Conservation (phyloP, 92 coral and sea anemone species). For the Muricea muricata region DNA sequence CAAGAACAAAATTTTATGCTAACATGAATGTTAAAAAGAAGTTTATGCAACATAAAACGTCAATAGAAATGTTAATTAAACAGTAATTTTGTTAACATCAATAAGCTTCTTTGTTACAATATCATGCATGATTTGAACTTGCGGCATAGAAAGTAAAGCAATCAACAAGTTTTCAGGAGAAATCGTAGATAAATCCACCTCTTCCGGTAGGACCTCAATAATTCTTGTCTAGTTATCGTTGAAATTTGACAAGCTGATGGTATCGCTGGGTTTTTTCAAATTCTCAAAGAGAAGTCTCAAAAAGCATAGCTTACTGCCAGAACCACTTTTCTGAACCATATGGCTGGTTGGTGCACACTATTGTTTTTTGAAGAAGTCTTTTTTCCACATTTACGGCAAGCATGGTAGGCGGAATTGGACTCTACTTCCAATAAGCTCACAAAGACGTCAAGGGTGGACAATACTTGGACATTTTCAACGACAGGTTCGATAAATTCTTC, state of each 20-base stretch:
- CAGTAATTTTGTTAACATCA: neutral
- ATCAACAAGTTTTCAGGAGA: neutral
- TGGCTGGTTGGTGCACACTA: neutral
- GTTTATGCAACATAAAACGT: neutral
- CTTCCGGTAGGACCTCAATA: neutral
- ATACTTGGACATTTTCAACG: neutral
- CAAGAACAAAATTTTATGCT: neutral
- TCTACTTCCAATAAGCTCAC: constrained; percentile 6
- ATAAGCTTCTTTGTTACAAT: neutral
- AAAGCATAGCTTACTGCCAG: constrained; percentile 4
- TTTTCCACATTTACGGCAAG: constrained; percentile 13
- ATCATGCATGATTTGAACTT: neutral
- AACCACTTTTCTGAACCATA: neutral
- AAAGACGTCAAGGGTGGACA: neutral
- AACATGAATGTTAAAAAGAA: neutral
- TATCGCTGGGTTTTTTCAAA: neutral
- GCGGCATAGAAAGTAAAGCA: neutral
- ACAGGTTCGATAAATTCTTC: constrained; percentile 4
- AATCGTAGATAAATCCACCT: neutral
- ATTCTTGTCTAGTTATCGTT: neutral
- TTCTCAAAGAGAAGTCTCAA: neutral
- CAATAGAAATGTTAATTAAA: neutral
- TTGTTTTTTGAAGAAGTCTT: neutral
- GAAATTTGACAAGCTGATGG: constrained; percentile 20
- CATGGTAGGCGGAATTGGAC: neutral